These are phyloP conservation scores for Tympanuchus pallidicinctus DNA, from an alignment of 2,113 vertebrate species.

Conservation along the genomic window DNA sequence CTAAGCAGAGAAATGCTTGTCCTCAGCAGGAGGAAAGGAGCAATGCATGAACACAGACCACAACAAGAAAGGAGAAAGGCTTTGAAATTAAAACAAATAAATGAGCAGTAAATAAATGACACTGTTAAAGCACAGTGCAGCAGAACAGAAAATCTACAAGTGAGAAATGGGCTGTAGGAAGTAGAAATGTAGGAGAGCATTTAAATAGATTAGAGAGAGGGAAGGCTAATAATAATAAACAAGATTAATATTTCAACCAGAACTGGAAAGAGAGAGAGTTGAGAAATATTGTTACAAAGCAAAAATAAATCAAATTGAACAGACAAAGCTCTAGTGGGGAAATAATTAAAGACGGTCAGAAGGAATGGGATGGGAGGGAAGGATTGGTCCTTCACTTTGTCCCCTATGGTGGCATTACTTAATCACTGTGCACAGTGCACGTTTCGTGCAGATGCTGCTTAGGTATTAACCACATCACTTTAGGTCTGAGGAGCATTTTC, in stretches of 20 bases:
- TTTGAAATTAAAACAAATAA: conserved; percentile 46
- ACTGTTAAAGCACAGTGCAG: conserved; percentile 21
- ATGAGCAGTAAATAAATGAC: conserved; percentile 44
- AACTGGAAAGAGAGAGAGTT: background rate
- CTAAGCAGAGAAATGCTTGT: conserved; percentile 5
- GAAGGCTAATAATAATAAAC: conserved; percentile 44
- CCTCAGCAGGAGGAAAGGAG: background rate
- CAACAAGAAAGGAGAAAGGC: background rate
- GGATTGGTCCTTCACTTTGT: rapidly evolving
- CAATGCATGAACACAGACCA: background rate
- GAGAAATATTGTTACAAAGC: background rate
- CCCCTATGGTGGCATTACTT: background rate
- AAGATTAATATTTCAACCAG: conserved; percentile 43
- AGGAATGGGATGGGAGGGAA: background rate
- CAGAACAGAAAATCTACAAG: background rate
- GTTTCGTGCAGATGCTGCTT: background rate
- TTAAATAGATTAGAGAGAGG: conserved; percentile 41
- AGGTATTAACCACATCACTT: background rate
- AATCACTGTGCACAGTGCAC: background rate
- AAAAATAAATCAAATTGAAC: conserved; percentile 35
- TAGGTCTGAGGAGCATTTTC: background rate
- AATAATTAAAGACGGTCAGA: background rate
- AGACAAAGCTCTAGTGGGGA: background rate
- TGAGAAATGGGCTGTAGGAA: conserved; percentile 40
- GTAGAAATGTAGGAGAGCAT: conserved; percentile 52